phyloP scores from a whole-genome alignment of 2,797 vertebrate genomes.

The Gymnoscopelus braueri region DNA sequence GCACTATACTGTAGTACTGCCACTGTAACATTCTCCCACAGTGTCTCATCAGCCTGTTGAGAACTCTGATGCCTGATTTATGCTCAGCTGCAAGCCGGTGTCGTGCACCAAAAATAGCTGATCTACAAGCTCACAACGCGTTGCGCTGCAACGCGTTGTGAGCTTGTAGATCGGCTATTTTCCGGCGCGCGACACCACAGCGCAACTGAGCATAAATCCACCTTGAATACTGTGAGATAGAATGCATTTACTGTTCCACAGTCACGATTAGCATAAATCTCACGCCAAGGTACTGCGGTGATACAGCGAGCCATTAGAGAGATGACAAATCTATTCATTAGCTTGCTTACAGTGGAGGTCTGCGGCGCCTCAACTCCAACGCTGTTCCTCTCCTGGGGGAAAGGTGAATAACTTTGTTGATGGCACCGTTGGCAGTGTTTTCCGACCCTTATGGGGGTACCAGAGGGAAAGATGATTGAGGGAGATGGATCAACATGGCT shows the following conservation, averaged over 20 bases:
- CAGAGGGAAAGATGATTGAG: slow-evolving; percentile 38
- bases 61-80: too few species aligned
- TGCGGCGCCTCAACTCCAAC: slow-evolving; percentile 15
- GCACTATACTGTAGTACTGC: background rate
- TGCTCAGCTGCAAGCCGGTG: too few species aligned
- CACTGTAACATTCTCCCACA: slow-evolving; percentile 42
- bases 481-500: slow-evolving; percentile 40
- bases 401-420: slow-evolving; percentile 42
- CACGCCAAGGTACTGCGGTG: slow-evolving; percentile 54
- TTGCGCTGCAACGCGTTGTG: too few species aligned
- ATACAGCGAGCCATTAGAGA: slow-evolving; percentile 65
- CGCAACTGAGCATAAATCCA: too few species aligned
- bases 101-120: too few species aligned
- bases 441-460: slow-evolving; percentile 29
- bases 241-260: slow-evolving; percentile 39
- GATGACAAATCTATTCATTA: slow-evolving; percentile 72
- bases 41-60: slow-evolving; percentile 44
- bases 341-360: slow-evolving; percentile 21
- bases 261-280: slow-evolving; percentile 59
- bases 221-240: slow-evolving; percentile 7
- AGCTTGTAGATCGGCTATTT: too few species aligned
- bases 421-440: slow-evolving; percentile 33
- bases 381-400: slow-evolving; percentile 33
- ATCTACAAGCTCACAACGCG: too few species aligned
- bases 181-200: too few species aligned